Evolutionary conservation across 1,140 invertebrate genomes (phyloP), one percentile per base, ranked within the genome.

Genomic region (Spodoptera litura): DNA sequence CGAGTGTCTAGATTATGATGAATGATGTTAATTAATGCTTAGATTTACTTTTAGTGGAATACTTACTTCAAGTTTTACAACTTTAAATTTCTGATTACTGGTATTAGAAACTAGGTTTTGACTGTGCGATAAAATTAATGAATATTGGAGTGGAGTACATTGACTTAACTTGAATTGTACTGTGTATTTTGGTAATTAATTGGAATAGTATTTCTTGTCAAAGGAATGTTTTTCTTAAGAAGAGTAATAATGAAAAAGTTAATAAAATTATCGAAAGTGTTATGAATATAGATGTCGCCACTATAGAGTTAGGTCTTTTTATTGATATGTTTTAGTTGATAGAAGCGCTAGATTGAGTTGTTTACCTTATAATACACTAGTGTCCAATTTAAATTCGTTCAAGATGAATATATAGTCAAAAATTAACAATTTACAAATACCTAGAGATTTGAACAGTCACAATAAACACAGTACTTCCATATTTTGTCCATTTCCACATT

Each of bases 1-100:
- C 55, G 13, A 59, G 53, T 59, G 38, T 59, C 71, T 73, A 59
- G 71, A 73, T 73, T 73, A 59, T 73, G 71, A 73, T 59, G 55
- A 73, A 73, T 59, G 31, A 51, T 15, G 25, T 44, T 59, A 73
- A 73, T 73, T 49, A 73, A n/a, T 59, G 20, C 71, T 20, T 59
- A 49, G 27, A 35, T 59, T 73, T 66, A 66, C n/a, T 44, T 64
- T 64, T 44, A 64, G n/a, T 64, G 61, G 31, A 64, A 64, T 44
- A 64, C 31, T 66, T 44, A 64, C 31, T 66, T 66, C 9, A 8
- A 66, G 15, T 66, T 66, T 66, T n/a, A 20, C 35, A 62, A 44
- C 6, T 64, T 66, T 25, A 66, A 9, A 66, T 49, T 66, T 66
- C 20, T 25, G 38, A 20, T 11, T 66, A 64, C 38, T 49, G 9